Conservation (phyloP, 1,140 invertebrate species). For the Pararge aegeria region DNA sequence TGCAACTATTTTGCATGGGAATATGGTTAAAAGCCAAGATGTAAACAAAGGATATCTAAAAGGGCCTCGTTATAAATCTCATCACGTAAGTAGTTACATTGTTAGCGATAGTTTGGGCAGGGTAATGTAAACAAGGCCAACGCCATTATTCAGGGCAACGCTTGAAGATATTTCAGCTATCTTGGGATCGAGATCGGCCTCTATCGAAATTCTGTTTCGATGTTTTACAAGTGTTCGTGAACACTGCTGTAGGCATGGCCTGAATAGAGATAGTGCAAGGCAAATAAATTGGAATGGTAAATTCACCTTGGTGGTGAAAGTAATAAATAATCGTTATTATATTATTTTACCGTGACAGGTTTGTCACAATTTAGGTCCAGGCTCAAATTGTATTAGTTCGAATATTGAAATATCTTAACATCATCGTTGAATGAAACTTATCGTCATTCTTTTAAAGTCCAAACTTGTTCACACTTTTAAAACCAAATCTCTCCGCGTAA, state of each 20-base stretch:
- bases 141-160: conserved; percentile 46
- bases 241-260: conserved; percentile 25
- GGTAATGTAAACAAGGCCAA: conserved; percentile 50
- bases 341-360: too few relatives aligned
- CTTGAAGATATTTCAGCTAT: conserved; percentile 64
- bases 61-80: conserved; percentile 36
- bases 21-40: conserved; percentile 21
- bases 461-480: too few relatives aligned
- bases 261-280: conserved; percentile 28
- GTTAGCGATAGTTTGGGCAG: conserved; percentile 44
- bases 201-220: conserved; percentile 44
- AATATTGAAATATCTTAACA: too few relatives aligned
- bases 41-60: conserved; percentile 29
- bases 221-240: conserved; percentile 42
- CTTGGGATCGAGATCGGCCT: conserved; percentile 41
- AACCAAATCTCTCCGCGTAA: too few relatives aligned
- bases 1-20: conserved; percentile 9
- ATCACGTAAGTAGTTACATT: conserved; percentile 47
- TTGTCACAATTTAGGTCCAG: too few relatives aligned
- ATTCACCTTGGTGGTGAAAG: background rate
- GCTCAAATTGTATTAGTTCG: too few relatives aligned
- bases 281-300: conserved; percentile 6
- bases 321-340: too few relatives aligned
- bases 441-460: too few relatives aligned
- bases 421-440: too few relatives aligned